Percentiles rank a stretch among this genome's conserved stretches.
These are phyloP conservation scores for Elymnias hypermnestra DNA, from an alignment of 1,140 invertebrate species.

Conservation along the genomic window DNA sequence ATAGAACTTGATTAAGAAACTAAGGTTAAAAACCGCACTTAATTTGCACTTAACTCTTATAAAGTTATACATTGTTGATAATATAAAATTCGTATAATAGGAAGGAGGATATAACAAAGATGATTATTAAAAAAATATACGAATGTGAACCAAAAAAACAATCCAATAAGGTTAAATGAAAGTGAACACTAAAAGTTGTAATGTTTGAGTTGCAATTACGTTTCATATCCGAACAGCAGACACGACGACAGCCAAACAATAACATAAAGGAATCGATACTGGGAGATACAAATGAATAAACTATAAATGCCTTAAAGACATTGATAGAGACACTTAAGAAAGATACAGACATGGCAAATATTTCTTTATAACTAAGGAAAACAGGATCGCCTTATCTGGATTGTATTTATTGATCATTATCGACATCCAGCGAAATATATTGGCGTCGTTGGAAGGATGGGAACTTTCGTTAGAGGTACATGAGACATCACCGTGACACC, in stretches of 20 bases:
- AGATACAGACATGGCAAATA: constrained; percentile 7
- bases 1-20: too few species aligned
- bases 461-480: too few species aligned
- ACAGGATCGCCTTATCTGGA: too few species aligned
- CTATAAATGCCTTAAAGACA: constrained; percentile 69
- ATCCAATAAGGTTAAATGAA: constrained; percentile 16
- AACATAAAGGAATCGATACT: constrained; percentile 66
- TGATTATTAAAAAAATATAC: background rate
- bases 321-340: constrained; percentile 33
- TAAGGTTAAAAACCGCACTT: too few species aligned
- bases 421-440: too few species aligned
- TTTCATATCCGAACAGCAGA: constrained; percentile 44
- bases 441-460: too few species aligned
- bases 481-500: too few species aligned
- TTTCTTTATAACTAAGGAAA: too few species aligned
- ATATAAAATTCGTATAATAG: constrained; percentile 3
- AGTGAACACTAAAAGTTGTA: constrained; percentile 24
- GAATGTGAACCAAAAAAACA: background rate
- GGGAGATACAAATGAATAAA: constrained; percentile 69
- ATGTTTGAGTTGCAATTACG: constrained; percentile 46
- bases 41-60: too few species aligned
- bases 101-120: constrained; percentile 3
- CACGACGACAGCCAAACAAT: constrained; percentile 56
- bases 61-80: too few species aligned
- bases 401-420: too few species aligned